Evolutionary conservation across 2,113 vertebrate species (phyloP), one percentile per base, ranked within the genome.

Genomic region (Falcunculus frontatus): DNA sequence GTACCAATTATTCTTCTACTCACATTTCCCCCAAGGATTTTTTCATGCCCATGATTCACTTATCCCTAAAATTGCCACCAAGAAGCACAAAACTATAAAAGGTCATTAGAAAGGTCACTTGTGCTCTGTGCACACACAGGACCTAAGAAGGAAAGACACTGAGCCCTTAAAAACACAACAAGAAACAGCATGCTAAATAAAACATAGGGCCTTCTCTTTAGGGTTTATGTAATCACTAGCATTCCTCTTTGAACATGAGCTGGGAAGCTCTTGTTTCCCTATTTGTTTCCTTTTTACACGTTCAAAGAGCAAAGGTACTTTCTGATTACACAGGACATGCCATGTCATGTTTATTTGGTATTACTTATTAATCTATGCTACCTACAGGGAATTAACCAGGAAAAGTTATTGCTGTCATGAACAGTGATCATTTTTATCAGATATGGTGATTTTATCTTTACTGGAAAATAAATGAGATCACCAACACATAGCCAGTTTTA

Each of bases 111-210:
- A 92, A 52, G 4, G 41, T 41, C 9, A 32, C 46, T 32, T 84
- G 37, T 27, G 29, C 7, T 37, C 50, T 76, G 4, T 47, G 49
- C 4, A 2, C 0, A 1, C 15, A 32, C 11, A 46, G 8, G 17
- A 74, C 9, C n/a, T 29, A 47, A 49, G 16, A 5, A 87, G 22
- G 15, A 67, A 76, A 42, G 49, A 80, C 26, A 9, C 0, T 13
- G 16, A 89, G 23, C 16, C 20, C 26, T 55, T 25, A 47, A 87
- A 75, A 39, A 23, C 11, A 32, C 16, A 69, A n/a, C 1, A 52
- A 37, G 23, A 60, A 88, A 44, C 10, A 41, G 10, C 15, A 60
- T 46, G 37, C 33, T 56, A 60, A 55, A 50, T 11, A 64, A 82
- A 83, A 39, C 4, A 30, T 1, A 60, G 21, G 5, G 7, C 17